Evolutionary conservation across 2,797 vertebrate genomes (phyloP).

Genomic region (Pseudocheirus occidentalis): DNA sequence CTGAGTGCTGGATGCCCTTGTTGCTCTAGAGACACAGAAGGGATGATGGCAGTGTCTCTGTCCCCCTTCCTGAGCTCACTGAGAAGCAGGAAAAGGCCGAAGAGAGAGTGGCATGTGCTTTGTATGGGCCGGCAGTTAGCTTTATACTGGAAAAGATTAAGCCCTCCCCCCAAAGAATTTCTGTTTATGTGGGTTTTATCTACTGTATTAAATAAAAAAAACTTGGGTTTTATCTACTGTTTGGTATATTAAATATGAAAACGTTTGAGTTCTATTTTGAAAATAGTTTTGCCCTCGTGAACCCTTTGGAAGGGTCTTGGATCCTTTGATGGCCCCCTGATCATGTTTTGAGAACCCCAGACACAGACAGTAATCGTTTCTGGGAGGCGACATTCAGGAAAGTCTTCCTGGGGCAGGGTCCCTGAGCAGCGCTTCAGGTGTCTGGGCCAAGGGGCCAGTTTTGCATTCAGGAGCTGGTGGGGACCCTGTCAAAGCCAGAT

Average conservation of each 20-base stretch:
- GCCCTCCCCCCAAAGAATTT: no score
- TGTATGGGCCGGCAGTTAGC: not conserved
- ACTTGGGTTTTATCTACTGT: not conserved
- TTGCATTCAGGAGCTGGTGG: not conserved
- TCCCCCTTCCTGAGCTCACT: no score
- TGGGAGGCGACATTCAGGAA: not conserved
- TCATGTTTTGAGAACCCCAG: not conserved
- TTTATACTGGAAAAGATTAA: not conserved
- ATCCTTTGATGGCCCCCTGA: not conserved
- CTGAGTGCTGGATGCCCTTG: not conserved
- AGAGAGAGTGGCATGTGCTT: not conserved
- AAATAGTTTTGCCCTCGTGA: not conserved
- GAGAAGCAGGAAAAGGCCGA: no score
- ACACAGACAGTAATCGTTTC: not conserved
- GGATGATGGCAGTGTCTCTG: no score
- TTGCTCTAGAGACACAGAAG: no score
- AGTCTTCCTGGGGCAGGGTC: not conserved
- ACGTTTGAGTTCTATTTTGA: not conserved
- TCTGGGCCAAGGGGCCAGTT: not conserved
- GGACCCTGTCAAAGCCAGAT: not conserved
- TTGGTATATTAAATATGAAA: not conserved
- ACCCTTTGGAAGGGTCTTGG: not conserved
- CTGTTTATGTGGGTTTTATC: no score
- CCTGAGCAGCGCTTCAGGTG: no score
- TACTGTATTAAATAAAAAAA: not conserved